Evolutionary conservation across 1,140 invertebrate species (phyloP).

Genomic region (Cydia amplana): DNA sequence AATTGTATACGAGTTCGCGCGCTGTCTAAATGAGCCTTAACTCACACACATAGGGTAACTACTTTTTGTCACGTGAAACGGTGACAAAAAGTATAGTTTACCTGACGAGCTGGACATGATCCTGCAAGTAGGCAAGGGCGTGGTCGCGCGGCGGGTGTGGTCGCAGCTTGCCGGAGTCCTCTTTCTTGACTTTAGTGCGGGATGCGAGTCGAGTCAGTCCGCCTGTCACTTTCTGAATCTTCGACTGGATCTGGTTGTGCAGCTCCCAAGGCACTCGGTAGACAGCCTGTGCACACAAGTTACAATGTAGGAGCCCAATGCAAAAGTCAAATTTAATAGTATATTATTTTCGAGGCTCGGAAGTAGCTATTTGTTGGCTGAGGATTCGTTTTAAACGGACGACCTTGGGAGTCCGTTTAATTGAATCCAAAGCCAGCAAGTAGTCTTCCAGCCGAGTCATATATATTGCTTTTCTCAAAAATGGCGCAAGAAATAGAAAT

Average conservation of each 20-base stretch:
- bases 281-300: conserved; percentile 76
- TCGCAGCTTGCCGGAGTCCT: conserved; percentile 79
- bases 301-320: not conserved
- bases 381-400: too few relatives aligned
- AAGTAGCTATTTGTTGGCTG: too few relatives aligned
- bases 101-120: conserved; percentile 78
- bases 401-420: too few relatives aligned
- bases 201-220: conserved; percentile 93
- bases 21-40: too few relatives aligned
- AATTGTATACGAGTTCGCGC: too few relatives aligned
- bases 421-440: too few relatives aligned
- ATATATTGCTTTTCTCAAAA: too few relatives aligned
- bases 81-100: conserved; percentile 37
- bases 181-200: conserved; percentile 90
- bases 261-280: conserved; percentile 94
- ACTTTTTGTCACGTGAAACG: too few relatives aligned
- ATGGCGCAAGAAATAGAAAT: too few relatives aligned
- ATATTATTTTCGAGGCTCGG: too few relatives aligned
- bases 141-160: conserved; percentile 78
- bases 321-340: not conserved
- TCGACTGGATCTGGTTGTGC: conserved; percentile 97
- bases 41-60: too few relatives aligned
- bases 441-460: too few relatives aligned
- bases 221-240: conserved; percentile 97
- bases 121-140: conserved; percentile 74